Percentiles rank a stretch among this genome's conserved stretches.
phyloP scores from a whole-genome alignment of 1,140 invertebrate genomes.

The Sitophilus oryzae region DNA sequence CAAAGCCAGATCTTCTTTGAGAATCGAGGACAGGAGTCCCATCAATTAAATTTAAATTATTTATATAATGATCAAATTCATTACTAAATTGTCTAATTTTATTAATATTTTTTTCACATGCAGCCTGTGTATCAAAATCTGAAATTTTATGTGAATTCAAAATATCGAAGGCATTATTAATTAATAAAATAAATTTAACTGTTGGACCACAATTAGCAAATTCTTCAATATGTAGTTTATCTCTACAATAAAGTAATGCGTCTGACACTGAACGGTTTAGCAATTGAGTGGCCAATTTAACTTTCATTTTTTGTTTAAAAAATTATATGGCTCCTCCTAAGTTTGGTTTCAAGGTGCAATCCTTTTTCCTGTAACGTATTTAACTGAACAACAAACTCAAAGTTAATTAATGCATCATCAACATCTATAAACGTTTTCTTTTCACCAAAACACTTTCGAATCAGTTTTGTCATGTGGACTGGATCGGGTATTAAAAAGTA shows the following conservation, averaged over 20 bases:
- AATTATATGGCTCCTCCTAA: no score
- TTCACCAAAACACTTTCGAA: conserved; percentile 19
- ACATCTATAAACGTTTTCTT: conserved; percentile 9
- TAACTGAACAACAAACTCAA: not conserved
- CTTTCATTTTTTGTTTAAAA: no score
- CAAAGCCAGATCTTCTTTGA: conserved; percentile 4
- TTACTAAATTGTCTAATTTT: conserved; percentile 1
- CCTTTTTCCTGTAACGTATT: no score
- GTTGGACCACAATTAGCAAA: not conserved
- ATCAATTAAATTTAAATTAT: not conserved
- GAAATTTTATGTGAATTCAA: conserved; percentile 17
- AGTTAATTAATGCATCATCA: conserved; percentile 10
- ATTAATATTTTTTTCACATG: not conserved
- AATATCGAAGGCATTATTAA: conserved; percentile 22
- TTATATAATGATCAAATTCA: not conserved
- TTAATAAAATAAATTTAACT: conserved; percentile 1
- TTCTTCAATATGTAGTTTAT: conserved; percentile 2
- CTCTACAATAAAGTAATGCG: no score
- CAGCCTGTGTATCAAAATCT: conserved; percentile 1
- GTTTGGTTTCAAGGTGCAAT: no score
- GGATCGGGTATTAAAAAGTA: conserved; percentile 15
- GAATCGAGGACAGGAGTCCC: conserved; percentile 8
- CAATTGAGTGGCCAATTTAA: no score
- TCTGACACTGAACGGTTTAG: no score
- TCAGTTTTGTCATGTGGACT: conserved; percentile 20